These are phyloP conservation scores for Lamproptera curius DNA, from an alignment of 2,888 invertebrate species.

Conservation along the genomic window DNA sequence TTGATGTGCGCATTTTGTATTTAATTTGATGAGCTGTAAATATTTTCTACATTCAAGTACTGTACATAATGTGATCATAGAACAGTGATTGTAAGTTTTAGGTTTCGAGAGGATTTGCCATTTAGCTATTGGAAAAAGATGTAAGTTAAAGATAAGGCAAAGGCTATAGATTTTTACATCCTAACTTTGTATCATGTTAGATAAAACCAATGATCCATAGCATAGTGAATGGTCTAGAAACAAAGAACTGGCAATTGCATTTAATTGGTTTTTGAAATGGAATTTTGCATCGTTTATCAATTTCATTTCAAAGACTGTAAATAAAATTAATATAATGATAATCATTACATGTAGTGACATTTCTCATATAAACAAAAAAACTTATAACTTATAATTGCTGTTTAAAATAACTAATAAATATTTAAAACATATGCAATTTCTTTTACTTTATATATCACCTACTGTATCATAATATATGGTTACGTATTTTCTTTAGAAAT, in stretches of 20 bases:
- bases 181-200: neutral
- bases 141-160: neutral
- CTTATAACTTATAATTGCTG: constrained; percentile 70
- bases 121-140: neutral
- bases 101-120: constrained; percentile 32
- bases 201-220: constrained; percentile 4
- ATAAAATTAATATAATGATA: constrained; percentile 11
- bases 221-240: constrained; percentile 22
- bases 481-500: too few species aligned
- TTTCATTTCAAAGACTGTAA: constrained; percentile 25
- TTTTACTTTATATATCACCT: constrained; percentile 11
- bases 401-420: constrained; percentile 50
- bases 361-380: constrained; percentile 32
- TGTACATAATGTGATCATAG: constrained; percentile 45
- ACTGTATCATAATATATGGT: too few species aligned
- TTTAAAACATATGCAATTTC: constrained; percentile 19
- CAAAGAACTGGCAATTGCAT: constrained; percentile 39
- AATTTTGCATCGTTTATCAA: constrained; percentile 1
- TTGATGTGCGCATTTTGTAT: constrained; percentile 32
- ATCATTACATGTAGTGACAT: constrained; percentile 27
- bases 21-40: constrained; percentile 61
- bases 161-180: neutral
- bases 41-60: constrained; percentile 43
- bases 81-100: constrained; percentile 69
- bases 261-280: constrained; percentile 30